Evolutionary conservation across 2,113 vertebrate genomes (phyloP).

Genomic region (human): DNA sequence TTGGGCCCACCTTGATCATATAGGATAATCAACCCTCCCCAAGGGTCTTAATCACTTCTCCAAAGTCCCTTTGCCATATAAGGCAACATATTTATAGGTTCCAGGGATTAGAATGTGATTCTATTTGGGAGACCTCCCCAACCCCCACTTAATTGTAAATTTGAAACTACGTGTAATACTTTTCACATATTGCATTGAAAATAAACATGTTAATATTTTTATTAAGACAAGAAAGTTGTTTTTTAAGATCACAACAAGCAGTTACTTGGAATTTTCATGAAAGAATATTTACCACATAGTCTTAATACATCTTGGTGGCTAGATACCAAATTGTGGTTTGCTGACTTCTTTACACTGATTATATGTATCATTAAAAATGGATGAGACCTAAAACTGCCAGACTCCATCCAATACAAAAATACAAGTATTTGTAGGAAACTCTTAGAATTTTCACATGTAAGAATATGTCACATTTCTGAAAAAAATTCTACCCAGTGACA

Average conservation of each 20-base stretch:
- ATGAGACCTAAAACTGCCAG: neutral
- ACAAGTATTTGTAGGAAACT: neutral
- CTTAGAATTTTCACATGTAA: neutral
- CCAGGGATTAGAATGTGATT: neutral
- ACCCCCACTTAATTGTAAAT: neutral
- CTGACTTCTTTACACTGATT: neutral
- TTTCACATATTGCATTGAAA: neutral
- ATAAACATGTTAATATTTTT: constrained; percentile 1
- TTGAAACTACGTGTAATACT: neutral
- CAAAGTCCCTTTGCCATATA: neutral
- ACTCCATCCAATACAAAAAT: neutral
- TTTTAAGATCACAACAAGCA: neutral
- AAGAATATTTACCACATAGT: neutral
- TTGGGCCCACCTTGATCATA: neutral
- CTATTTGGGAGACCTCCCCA: neutral
- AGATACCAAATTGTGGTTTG: neutral
- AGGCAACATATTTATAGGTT: neutral
- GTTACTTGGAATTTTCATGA: neutral
- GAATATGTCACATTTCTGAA: neutral
- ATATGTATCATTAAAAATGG: neutral
- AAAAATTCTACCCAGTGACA: neutral
- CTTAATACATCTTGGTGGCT: neutral
- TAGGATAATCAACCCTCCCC: neutral
- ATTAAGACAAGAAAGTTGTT: neutral
- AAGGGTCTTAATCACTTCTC: neutral